phyloP scores from a whole-genome alignment of 1,140 invertebrate genomes.

The Caenorhabditis tropicalis region DNA sequence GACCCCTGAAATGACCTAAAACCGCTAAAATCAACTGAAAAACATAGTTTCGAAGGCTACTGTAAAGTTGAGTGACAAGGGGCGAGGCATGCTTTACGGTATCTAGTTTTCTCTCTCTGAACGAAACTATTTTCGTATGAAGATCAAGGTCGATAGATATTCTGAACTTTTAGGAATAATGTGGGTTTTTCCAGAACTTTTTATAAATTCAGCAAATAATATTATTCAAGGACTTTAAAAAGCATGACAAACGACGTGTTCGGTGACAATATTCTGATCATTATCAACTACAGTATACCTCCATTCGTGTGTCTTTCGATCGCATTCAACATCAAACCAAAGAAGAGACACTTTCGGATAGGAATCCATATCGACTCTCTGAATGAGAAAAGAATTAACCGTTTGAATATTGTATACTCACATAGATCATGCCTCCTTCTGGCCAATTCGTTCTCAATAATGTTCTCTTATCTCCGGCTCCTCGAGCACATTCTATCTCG shows the following conservation, averaged over 20 bases:
- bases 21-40: too few species aligned
- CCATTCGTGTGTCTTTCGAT: background rate
- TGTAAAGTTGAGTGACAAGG: too few species aligned
- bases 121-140: too few species aligned
- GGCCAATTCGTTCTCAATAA: conserved; percentile 27
- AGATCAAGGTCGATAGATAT: too few species aligned
- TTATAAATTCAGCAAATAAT: too few species aligned
- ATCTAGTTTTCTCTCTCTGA: too few species aligned
- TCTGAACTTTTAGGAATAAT: too few species aligned
- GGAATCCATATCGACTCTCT: background rate
- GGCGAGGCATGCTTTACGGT: too few species aligned
- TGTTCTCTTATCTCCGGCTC: background rate
- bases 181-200: too few species aligned
- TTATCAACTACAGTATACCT: background rate
- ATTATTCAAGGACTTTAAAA: too few species aligned
- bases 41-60: too few species aligned
- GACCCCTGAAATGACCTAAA: too few species aligned
- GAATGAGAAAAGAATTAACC: background rate
- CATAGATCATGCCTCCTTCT: background rate
- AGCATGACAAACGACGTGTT: background rate
- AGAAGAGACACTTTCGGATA: background rate
- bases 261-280: background rate
- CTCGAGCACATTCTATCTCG: background rate
- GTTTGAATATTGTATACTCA: background rate
- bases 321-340: background rate